Evolutionary conservation across 2,888 invertebrate genomes (phyloP).

Genomic region (Drosophila tanythrix): DNA sequence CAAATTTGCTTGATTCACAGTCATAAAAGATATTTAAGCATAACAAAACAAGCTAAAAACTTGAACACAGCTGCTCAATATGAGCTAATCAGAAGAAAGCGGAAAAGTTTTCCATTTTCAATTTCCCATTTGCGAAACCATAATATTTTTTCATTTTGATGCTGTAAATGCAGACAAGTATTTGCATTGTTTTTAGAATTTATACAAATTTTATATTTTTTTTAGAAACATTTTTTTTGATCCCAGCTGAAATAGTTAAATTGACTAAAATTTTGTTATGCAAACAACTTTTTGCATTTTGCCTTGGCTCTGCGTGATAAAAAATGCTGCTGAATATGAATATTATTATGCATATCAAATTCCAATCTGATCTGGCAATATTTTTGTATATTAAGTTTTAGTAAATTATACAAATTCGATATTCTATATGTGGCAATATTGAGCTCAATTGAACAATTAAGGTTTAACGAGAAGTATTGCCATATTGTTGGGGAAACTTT

Average conservation of each 20-base stretch:
- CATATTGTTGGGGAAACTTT: neutral
- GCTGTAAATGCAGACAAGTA: neutral
- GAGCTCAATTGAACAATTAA: neutral
- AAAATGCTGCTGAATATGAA: neutral
- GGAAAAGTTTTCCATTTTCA: neutral
- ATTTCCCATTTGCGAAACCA: neutral
- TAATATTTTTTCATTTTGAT: neutral
- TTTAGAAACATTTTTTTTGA: neutral
- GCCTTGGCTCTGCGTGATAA: neutral
- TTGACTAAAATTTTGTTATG: neutral
- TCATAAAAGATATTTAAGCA: neutral
- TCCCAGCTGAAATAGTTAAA: neutral
- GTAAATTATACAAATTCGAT: neutral
- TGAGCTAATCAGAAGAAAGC: neutral
- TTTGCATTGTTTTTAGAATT: neutral
- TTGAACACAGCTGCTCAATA: neutral
- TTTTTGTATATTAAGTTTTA: no score
- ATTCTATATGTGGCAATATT: neutral
- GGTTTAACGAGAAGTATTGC: neutral
- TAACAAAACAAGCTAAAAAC: neutral
- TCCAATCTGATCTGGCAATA: no score
- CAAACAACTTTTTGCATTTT: neutral
- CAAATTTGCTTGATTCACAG: neutral
- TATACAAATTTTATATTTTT: neutral
- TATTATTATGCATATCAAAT: neutral